phyloP scores from a whole-genome alignment of 2,797 vertebrate genomes.

The Coregonus ussuriensis region DNA sequence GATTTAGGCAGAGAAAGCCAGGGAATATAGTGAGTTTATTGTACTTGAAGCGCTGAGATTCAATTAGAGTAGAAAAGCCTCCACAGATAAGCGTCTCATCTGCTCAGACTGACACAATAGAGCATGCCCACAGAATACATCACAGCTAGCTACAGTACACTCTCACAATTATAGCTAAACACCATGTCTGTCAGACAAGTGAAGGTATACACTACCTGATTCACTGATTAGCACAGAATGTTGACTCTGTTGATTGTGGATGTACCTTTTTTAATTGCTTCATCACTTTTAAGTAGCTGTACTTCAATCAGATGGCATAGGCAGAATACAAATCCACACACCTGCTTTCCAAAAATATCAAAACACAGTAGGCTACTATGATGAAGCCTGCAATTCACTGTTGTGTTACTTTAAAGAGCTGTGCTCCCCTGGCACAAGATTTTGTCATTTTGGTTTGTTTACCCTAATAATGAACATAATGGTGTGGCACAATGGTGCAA shows the following conservation, averaged over 20 bases:
- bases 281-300: background rate
- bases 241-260: slow-evolving; percentile 13
- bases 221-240: slow-evolving; percentile 3
- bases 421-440: background rate
- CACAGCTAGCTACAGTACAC: background rate
- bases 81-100: slow-evolving; percentile 2
- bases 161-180: background rate
- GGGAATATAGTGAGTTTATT: background rate
- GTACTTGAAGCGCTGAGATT: slow-evolving; percentile 9
- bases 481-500: background rate
- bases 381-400: background rate
- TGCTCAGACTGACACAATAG: background rate
- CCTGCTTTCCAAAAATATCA: background rate
- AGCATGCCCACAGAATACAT: background rate
- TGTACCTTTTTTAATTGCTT: slow-evolving; percentile 11
- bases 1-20: background rate
- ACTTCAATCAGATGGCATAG: background rate
- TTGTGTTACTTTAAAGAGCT: background rate
- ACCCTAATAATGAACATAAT: background rate
- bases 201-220: background rate
- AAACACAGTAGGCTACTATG: background rate
- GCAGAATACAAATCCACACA: background rate
- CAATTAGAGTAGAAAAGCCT: slow-evolving; percentile 10
- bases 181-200: background rate
- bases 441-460: background rate